Evolutionary conservation across 2,888 invertebrate species (phyloP).

Genomic region (Callosobruchus maculatus): DNA sequence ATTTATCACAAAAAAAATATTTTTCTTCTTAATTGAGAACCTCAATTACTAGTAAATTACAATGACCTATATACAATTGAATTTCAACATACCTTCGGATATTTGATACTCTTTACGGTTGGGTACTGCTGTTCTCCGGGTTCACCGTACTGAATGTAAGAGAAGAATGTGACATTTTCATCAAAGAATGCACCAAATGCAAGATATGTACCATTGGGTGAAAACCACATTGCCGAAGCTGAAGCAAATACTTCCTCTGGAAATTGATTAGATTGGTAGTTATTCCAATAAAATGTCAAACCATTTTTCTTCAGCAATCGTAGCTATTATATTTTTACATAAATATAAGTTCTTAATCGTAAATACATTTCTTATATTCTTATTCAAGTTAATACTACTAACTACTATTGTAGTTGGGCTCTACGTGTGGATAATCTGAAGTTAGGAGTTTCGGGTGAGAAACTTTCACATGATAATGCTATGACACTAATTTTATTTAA

Average conservation of each 20-base stretch:
- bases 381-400: no score
- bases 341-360: no score
- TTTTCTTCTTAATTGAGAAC: no score
- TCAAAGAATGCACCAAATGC: constrained; percentile 85
- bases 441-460: no score
- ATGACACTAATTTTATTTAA: neutral
- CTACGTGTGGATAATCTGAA: no score
- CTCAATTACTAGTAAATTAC: no score
- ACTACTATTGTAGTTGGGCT: no score
- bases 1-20: no score
- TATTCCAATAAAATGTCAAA: neutral
- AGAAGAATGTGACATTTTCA: constrained; percentile 60
- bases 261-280: constrained; percentile 31
- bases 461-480: no score
- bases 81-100: constrained; percentile 64
- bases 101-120: constrained; percentile 61
- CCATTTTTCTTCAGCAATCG: no score
- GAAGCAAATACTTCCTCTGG: constrained; percentile 85
- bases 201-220: constrained; percentile 69
- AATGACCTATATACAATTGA: neutral
- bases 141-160: constrained; percentile 65
- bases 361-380: no score
- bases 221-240: constrained; percentile 87
- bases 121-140: constrained; percentile 67
- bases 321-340: no score